Evolutionary conservation across 2,888 invertebrate species (phyloP).

Genomic region (Ernsta delagoae): DNA sequence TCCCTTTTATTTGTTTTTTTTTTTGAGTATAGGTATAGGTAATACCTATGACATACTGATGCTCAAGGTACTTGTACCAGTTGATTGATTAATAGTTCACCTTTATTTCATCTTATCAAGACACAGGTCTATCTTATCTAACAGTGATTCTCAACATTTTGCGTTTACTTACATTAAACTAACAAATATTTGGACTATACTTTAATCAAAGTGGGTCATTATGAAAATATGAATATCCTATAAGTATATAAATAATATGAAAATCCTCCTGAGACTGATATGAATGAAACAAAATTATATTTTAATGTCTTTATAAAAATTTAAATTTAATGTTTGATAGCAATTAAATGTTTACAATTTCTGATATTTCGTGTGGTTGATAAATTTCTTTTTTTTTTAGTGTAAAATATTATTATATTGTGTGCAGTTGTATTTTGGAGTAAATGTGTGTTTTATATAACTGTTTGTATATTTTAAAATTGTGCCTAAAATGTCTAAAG

Average conservation of each 20-base stretch:
- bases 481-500: conserved; percentile 59
- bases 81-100: not conserved
- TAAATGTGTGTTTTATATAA: not conserved
- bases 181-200: not conserved
- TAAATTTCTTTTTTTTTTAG: not conserved
- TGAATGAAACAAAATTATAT: too few species aligned
- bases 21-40: too few species aligned
- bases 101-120: conserved; percentile 20
- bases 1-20: not conserved
- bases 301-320: too few species aligned
- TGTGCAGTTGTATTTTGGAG: not conserved
- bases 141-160: conserved; percentile 15
- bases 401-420: too few species aligned
- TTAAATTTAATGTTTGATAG: too few species aligned
- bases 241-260: too few species aligned
- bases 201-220: not conserved
- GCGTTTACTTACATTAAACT: not conserved
- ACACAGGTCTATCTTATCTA: conserved; percentile 16
- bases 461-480: too few species aligned
- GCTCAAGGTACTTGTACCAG: not conserved
- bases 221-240: too few species aligned
- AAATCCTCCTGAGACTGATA: too few species aligned
- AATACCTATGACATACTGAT: not conserved
- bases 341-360: conserved; percentile 3
- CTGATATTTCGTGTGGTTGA: not conserved